A percentile compares a stretch with the other conserved stretches of the same genome.
These are phyloP conservation scores for Aradophagus sp. DNA, from an alignment of 1,140 invertebrate species.

Conservation along the genomic window DNA sequence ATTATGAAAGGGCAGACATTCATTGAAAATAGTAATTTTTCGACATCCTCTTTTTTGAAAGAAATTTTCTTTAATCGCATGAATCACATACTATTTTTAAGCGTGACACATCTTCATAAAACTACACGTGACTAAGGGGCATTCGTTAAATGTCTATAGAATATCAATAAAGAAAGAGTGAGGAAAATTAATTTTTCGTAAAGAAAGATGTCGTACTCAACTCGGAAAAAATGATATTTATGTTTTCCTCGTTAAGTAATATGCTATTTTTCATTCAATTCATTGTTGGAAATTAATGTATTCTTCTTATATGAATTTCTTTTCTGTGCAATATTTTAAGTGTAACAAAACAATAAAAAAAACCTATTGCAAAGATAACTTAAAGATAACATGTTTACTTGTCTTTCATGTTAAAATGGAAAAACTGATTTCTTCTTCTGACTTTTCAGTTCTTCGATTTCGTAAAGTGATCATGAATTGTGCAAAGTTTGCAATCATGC, in stretches of 20 bases:
- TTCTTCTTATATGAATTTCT: conserved; percentile 5
- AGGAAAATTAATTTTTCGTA: not conserved
- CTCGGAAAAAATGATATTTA: too few species aligned
- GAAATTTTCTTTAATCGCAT: conserved; percentile 61
- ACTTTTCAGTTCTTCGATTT: too few species aligned
- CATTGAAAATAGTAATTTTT: too few species aligned
- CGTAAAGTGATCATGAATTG: too few species aligned
- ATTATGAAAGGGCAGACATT: not conserved
- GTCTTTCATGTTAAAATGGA: too few species aligned
- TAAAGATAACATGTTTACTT: too few species aligned
- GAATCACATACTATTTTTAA: conserved; percentile 66
- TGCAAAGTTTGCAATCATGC: conserved; percentile 3
- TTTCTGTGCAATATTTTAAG: not conserved
- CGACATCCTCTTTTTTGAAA: too few species aligned
- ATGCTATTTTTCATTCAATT: too few species aligned
- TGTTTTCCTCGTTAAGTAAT: too few species aligned
- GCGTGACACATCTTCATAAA: conserved; percentile 67
- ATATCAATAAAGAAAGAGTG: conserved; percentile 9
- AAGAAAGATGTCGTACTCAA: too few species aligned
- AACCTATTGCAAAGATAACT: too few species aligned
- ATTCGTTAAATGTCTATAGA: conserved; percentile 23
- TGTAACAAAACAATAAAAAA: not conserved
- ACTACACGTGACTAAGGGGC: conserved; percentile 25
- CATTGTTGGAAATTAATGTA: conserved; percentile 24
- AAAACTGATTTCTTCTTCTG: too few species aligned